Conservation (phyloP, 2,888 invertebrate genomes). For the Eulithis prunata region DNA sequence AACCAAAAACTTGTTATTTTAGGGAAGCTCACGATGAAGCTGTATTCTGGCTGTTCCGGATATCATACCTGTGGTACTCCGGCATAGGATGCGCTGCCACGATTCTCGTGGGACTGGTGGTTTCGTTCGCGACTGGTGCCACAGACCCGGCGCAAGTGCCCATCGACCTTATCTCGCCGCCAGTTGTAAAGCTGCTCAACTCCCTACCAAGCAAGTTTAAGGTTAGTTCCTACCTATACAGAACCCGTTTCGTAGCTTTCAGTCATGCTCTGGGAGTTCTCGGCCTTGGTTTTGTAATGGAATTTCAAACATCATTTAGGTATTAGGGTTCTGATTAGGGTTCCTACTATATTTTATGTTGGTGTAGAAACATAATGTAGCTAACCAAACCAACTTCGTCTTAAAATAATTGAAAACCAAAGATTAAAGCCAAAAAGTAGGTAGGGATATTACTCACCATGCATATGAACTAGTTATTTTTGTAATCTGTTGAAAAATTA, state of each 20-base stretch:
- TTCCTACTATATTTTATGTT: too few species aligned
- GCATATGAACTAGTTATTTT: not conserved
- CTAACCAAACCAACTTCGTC: too few species aligned
- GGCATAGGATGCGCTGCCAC: conserved; percentile 91
- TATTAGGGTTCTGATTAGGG: too few species aligned
- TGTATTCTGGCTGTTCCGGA: conserved; percentile 86
- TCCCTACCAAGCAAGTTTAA: conserved; percentile 77
- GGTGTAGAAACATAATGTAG: too few species aligned
- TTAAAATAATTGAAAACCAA: too few species aligned
- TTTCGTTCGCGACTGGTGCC: conserved; percentile 87
- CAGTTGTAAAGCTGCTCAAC: conserved; percentile 83
- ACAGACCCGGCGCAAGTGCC: conserved; percentile 86
- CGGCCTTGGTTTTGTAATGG: too few species aligned
- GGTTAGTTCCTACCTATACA: conserved; percentile 49
- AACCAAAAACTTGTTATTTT: conserved; percentile 31
- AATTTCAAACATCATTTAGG: too few species aligned
- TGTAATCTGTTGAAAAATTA: not conserved
- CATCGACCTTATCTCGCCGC: conserved; percentile 88
- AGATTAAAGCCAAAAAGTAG: not conserved
- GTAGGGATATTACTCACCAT: not conserved
- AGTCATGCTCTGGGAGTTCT: not conserved
- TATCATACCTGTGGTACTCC: conserved; percentile 96
- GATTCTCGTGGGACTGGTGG: conserved; percentile 88
- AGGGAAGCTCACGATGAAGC: conserved; percentile 60
- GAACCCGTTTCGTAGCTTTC: not conserved